phyloP scores from a whole-genome alignment of 2,113 vertebrate species.

The Tyto alba region DNA sequence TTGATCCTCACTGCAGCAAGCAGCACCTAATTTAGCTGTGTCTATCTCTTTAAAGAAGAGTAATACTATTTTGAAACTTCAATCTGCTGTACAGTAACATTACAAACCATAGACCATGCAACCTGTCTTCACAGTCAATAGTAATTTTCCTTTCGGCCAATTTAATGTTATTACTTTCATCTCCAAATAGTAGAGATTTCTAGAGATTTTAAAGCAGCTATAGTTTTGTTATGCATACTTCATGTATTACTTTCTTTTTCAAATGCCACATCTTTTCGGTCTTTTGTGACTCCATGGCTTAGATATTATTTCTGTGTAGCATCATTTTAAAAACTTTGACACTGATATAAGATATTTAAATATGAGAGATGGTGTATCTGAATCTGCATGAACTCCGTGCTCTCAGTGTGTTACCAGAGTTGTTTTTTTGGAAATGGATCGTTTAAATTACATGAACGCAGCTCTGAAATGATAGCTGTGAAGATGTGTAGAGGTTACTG shows the following conservation, averaged over 20 bases:
- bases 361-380: neutral
- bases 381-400: neutral
- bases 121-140: conserved; percentile 71
- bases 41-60: conserved; percentile 81
- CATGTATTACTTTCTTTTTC: neutral
- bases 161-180: conserved; percentile 64
- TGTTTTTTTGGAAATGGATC: neutral
- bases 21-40: conserved; percentile 77
- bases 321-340: conserved; percentile 14
- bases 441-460: neutral
- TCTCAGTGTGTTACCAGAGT: neutral
- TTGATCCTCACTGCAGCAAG: conserved; percentile 76
- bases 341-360: neutral
- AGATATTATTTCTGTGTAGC: neutral
- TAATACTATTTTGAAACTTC: conserved; percentile 79
- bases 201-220: conserved; percentile 28
- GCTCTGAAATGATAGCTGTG: neutral
- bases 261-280: conserved; percentile 12
- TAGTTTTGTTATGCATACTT: conserved; percentile 37
- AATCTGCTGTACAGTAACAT: conserved; percentile 73
- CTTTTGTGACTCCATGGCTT: neutral
- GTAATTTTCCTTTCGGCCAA: conserved; percentile 65
- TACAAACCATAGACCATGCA: conserved; percentile 66
- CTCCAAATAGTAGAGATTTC: conserved; percentile 46
- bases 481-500: neutral